Percentiles rank a stretch among this genome's conserved stretches.
Conservation (phyloP, 2,113 vertebrate genomes). For the Calcarius ornatus region DNA sequence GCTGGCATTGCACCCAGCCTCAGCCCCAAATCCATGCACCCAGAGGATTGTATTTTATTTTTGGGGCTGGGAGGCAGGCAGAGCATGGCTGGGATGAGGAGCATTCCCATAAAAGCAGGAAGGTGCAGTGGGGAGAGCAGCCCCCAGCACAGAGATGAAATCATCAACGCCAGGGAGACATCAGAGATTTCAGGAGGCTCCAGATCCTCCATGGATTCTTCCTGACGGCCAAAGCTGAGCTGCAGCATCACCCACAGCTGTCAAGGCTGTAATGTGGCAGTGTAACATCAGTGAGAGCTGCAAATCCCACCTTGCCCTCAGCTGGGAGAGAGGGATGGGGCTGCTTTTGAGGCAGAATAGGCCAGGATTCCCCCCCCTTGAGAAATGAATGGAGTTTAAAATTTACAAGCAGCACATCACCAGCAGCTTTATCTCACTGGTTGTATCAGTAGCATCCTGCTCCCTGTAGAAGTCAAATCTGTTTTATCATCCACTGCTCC, state of each 20-base stretch:
- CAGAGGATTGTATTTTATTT: not conserved
- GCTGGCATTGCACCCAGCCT: constrained; percentile 54
- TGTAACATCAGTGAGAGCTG: fast-evolving
- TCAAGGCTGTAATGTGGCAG: not conserved
- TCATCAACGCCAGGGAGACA: not conserved
- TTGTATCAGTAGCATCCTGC: not conserved
- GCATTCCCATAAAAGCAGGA: not conserved
- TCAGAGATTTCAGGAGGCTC: not conserved
- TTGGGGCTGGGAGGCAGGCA: not conserved
- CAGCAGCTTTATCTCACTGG: not conserved
- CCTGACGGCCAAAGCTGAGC: not conserved
- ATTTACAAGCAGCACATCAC: not conserved
- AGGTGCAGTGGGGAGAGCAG: not conserved
- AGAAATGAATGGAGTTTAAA: not conserved
- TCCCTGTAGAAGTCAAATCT: not conserved
- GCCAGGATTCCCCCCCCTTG: not conserved
- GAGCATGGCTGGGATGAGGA: not conserved
- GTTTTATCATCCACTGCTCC: not conserved
- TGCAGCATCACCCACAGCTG: not conserved
- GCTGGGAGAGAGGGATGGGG: not conserved
- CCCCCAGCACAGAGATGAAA: not conserved
- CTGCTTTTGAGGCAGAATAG: not conserved
- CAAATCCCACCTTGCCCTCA: not conserved
- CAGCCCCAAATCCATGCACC: constrained; percentile 44
- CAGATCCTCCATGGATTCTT: not conserved